Percentiles rank a stretch among this genome's conserved stretches.
These are phyloP conservation scores for Rhagonycha lutea DNA, from an alignment of 2,888 invertebrate genomes.

Conservation along the genomic window DNA sequence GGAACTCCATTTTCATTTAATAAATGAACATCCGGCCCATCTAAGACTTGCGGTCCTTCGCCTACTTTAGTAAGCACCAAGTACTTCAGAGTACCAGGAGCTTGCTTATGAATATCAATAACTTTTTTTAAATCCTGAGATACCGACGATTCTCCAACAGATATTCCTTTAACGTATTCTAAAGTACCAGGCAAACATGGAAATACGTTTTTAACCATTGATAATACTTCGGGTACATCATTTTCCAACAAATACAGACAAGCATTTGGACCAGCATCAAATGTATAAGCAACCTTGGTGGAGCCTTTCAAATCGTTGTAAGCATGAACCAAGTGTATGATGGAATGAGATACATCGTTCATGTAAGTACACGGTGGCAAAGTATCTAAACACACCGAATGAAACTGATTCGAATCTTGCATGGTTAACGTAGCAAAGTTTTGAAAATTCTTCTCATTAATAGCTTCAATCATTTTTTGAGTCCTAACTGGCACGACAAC, in stretches of 20 bases:
- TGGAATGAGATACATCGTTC: conserved; percentile 83
- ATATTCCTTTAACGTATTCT: conserved; percentile 64
- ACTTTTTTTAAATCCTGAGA: not conserved
- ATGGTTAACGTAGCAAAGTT: conserved; percentile 93
- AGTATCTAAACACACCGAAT: conserved; percentile 91
- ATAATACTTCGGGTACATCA: conserved; percentile 70
- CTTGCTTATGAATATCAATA: conserved; percentile 11
- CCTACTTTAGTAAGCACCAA: conserved; percentile 84
- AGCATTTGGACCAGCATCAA: conserved; percentile 98
- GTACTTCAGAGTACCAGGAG: conserved; percentile 55
- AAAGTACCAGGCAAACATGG: conserved; percentile 60
- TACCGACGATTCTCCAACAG: conserved; percentile 42
- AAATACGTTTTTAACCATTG: conserved; percentile 72
- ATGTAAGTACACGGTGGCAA: conserved; percentile 93
- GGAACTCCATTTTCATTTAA: conserved; percentile 58
- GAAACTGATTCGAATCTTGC: conserved; percentile 97
- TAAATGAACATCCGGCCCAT: conserved; percentile 55
- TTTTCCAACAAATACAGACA: conserved; percentile 83
- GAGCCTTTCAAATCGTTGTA: conserved; percentile 75
- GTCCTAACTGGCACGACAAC: conserved; percentile 75
- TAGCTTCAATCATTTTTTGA: conserved; percentile 61
- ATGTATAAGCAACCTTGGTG: conserved; percentile 88
- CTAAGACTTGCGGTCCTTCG: conserved; percentile 69
- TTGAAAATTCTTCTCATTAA: conserved; percentile 73
- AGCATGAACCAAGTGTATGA: conserved; percentile 79